A percentile compares a stretch with the other conserved stretches of the same genome.
Evolutionary conservation across 2,113 vertebrate genomes (phyloP).

Genomic region (Chitala chitala): DNA sequence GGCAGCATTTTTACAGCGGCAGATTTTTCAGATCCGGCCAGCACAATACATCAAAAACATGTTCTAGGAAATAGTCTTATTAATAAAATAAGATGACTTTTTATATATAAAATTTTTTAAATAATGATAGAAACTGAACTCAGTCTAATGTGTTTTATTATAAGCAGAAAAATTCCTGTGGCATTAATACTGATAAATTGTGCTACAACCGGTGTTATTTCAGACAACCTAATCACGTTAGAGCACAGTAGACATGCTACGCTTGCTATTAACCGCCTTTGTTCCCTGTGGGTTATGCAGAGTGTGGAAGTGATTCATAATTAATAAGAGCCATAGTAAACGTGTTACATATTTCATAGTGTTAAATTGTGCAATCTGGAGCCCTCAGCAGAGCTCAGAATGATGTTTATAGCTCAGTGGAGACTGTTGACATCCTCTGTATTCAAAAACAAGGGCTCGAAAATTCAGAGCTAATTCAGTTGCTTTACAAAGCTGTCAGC

Average conservation of each 20-base stretch:
- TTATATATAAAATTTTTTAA: neutral
- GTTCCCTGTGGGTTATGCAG: conserved; percentile 25
- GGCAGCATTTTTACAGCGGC: neutral
- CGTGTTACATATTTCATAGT: conserved; percentile 39
- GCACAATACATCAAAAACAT: neutral
- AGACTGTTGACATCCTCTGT: conserved; percentile 27
- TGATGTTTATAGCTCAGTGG: conserved; percentile 38
- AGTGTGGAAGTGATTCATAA: conserved; percentile 34
- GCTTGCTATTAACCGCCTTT: conserved; percentile 26
- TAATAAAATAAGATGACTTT: neutral
- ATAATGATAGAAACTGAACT: neutral
- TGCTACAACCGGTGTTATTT: conserved; percentile 20
- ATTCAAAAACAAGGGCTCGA: conserved; percentile 23
- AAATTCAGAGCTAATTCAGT: conserved; percentile 28
- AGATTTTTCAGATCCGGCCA: neutral
- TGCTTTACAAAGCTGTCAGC: neutral
- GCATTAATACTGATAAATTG: neutral
- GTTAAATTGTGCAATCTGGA: conserved; percentile 33
- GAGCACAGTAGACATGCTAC: conserved; percentile 28
- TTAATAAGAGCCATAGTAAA: conserved; percentile 38
- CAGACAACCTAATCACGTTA: conserved; percentile 27
- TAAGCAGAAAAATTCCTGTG: no score
- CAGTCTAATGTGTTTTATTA: neutral
- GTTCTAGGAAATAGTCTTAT: neutral
- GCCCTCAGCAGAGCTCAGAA: conserved; percentile 22